phyloP scores from a whole-genome alignment of 2,888 invertebrate genomes.

The Phyto melanocephala region DNA sequence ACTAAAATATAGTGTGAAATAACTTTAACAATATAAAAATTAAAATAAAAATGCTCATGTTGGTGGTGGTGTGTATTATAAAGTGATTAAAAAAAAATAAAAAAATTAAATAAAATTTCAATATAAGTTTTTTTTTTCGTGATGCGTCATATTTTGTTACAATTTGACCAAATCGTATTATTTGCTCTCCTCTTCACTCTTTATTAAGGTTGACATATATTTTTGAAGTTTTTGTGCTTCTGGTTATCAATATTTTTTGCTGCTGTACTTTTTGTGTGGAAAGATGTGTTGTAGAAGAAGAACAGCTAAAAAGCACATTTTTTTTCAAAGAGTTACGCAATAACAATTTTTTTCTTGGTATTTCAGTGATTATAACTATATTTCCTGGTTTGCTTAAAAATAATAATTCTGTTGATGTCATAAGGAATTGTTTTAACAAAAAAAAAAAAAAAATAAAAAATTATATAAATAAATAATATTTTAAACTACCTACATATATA shows the following conservation, averaged over 20 bases:
- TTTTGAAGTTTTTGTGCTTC: constrained; percentile 22
- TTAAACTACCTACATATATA: too few species aligned
- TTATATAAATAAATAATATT: too few species aligned
- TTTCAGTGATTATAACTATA: neutral
- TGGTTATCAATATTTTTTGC: neutral
- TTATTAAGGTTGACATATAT: constrained; percentile 58
- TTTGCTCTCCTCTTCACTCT: too few species aligned
- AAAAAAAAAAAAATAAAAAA: too few species aligned
- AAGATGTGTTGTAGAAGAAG: neutral
- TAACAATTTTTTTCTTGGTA: constrained; percentile 29
- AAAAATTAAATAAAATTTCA: too few species aligned
- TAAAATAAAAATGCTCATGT: neutral
- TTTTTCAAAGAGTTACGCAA: constrained; percentile 56
- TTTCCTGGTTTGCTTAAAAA: constrained; percentile 53
- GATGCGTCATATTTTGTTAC: constrained; percentile 49
- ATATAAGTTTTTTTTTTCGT: too few species aligned
- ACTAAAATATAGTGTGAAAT: neutral
- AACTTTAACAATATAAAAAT: neutral
- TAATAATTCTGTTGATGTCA: constrained; percentile 7
- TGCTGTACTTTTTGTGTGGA: constrained; percentile 6
- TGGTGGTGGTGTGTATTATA: neutral
- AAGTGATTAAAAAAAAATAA: too few species aligned
- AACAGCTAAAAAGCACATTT: constrained; percentile 57
- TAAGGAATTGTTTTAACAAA: neutral
- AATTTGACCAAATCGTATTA: neutral